A percentile compares a stretch with the other conserved stretches of the same genome.
These are phyloP conservation scores for Addax nasomaculatus DNA, from an alignment of 2,113 vertebrate genomes.

Conservation along the genomic window DNA sequence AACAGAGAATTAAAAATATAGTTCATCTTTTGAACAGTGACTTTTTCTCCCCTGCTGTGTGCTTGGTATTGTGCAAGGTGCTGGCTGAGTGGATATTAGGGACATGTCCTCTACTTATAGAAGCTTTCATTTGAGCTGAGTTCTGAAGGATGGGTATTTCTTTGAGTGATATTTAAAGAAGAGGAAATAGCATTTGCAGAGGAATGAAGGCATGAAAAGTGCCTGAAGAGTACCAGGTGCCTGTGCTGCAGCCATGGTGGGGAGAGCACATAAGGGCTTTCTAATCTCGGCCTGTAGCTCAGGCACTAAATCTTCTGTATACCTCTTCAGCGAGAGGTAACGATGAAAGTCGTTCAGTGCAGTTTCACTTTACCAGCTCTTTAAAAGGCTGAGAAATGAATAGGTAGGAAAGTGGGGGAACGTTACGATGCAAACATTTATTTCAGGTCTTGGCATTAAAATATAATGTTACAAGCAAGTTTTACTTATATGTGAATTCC, in stretches of 20 bases:
- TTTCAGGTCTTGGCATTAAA: conserved; percentile 29
- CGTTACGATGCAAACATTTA: background rate
- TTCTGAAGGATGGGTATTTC: background rate
- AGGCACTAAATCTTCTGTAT: background rate
- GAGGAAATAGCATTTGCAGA: background rate
- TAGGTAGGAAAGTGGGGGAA: background rate
- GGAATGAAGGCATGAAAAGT: background rate
- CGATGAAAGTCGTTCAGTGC: background rate
- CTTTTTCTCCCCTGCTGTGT: background rate
- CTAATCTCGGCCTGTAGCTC: background rate
- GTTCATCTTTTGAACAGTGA: background rate
- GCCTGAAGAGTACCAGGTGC: background rate
- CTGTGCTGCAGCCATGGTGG: background rate
- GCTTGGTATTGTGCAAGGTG: background rate
- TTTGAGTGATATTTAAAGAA: background rate
- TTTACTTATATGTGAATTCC: conserved; percentile 35
- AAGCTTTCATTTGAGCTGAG: background rate
- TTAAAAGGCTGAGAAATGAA: conserved; percentile 13
- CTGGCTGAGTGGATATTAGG: background rate
- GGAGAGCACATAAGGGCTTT: background rate
- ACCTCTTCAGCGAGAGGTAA: background rate
- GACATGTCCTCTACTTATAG: background rate
- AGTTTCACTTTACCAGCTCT: background rate
- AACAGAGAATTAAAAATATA: background rate
- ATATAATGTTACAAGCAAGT: conserved; percentile 36